Evolutionary conservation across 2,888 invertebrate genomes (phyloP).

Genomic region (Tipula unca): DNA sequence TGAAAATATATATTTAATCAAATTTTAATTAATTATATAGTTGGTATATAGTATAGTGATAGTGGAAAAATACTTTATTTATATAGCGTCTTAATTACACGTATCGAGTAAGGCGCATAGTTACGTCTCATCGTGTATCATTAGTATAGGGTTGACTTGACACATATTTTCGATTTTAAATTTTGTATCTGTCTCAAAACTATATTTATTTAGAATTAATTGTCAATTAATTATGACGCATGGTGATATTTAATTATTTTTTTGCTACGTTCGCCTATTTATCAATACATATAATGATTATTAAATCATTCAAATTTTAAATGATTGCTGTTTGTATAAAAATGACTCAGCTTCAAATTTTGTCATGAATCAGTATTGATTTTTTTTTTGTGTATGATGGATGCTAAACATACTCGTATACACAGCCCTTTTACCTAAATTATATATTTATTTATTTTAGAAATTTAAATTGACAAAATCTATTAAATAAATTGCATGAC

Average conservation of each 20-base stretch:
- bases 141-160: too few relatives aligned
- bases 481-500: slow-evolving; percentile 2
- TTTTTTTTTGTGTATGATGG: neutral
- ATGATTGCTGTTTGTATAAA: neutral
- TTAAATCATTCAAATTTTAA: neutral
- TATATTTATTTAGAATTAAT: neutral
- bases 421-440: neutral
- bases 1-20: neutral
- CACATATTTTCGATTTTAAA: neutral
- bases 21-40: neutral
- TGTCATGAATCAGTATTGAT: neutral
- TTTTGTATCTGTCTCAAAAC: neutral
- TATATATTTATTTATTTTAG: neutral
- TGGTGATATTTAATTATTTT: neutral
- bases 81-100: neutral
- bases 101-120: neutral
- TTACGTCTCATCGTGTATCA: too few relatives aligned
- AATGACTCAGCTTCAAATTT: neutral
- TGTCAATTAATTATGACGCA: neutral
- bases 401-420: neutral
- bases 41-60: neutral
- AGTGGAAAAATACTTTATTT: neutral
- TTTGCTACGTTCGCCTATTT: neutral
- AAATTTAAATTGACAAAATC: neutral
- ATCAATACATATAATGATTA: neutral